phyloP scores from a whole-genome alignment of 2,797 vertebrate species.

The Amblyraja radiata region DNA sequence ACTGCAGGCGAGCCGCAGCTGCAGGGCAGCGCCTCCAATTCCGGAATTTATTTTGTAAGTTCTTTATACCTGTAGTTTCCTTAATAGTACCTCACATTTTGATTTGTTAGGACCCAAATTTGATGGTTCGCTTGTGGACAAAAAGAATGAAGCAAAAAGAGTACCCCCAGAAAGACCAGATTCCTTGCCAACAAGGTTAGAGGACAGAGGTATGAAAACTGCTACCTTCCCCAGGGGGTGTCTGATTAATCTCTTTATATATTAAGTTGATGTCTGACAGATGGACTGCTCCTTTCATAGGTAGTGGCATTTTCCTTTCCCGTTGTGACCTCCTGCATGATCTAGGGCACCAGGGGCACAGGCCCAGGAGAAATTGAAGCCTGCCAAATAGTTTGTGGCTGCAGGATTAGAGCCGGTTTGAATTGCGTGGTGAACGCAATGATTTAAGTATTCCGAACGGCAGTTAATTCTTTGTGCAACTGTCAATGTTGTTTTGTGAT shows the following conservation, averaged over 20 bases:
- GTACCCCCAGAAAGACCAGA: constrained; percentile 91
- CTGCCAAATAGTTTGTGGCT: background rate
- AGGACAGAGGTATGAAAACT: constrained; percentile 78
- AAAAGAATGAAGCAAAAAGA: constrained; percentile 82
- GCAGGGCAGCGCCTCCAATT: too few relatives aligned
- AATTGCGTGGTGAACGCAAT: background rate
- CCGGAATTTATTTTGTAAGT: background rate
- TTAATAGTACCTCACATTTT: background rate
- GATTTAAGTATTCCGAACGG: background rate
- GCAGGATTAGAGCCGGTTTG: background rate
- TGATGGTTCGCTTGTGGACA: constrained; percentile 55
- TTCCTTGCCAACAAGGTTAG: constrained; percentile 79
- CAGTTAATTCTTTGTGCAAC: background rate
- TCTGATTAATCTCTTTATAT: background rate
- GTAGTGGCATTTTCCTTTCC: background rate
- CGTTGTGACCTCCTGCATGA: background rate
- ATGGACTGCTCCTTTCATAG: background rate
- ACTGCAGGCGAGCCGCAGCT: too few relatives aligned
- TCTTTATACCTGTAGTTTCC: background rate
- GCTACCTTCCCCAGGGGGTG: constrained; percentile 10
- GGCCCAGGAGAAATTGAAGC: background rate
- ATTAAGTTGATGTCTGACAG: background rate
- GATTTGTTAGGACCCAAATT: constrained; percentile 25
- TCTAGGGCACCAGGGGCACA: too few relatives aligned
- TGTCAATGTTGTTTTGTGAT: background rate